Base-by-base conservation (phyloP, 2,797 vertebrate species). In the Mustela erminea region DNA sequence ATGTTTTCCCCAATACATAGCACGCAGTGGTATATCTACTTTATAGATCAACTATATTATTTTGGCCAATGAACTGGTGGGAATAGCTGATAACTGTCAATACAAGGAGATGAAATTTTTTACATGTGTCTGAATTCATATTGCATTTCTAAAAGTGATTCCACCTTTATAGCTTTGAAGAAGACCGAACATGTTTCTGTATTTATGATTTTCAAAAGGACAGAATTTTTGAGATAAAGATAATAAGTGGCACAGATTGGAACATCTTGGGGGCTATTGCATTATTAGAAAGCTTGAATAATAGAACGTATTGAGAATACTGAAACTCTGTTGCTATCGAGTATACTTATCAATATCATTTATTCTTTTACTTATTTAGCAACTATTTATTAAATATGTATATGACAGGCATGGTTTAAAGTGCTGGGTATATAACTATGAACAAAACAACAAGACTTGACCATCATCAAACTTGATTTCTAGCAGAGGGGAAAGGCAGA, bases 1-100 rank as follows among this genome's bases (percentile, higher is more conserved):
- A 90, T 5, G 1, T 93, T 17, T 95, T 68, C 25, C 17, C 32
- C 20, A 84, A 43, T 90, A 80, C 32, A 38, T 74, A 10, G 17
- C 17, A 56, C 89, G 46, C 27, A 62, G 32, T 83, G 77, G 12
- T 87, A 64, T 96, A 38, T 46, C 32, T 96, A 86, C 20, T 96
- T 96, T 92, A 52, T 87, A 94, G 43, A 90, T 95, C 35, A 94
- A 78, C 17, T 96, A 49, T 75, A 85, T 74, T 97, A 62, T 95
- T 96, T 90, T 95, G 77, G 72, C 68, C 72, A 94, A 9, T 96
- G 77, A 96, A 23, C 41, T 96, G 4, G 7, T 62, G 68, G 49
- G 32, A 92, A 87, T 60, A 54, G 58, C 46, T 96, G 68, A 90
- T 77, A 92, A 68, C 15, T 85, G 6, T 77, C 38, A 91, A 94